phyloP scores from a whole-genome alignment of 2,797 vertebrate genomes.

The Petrocephalus schoutedeni region DNA sequence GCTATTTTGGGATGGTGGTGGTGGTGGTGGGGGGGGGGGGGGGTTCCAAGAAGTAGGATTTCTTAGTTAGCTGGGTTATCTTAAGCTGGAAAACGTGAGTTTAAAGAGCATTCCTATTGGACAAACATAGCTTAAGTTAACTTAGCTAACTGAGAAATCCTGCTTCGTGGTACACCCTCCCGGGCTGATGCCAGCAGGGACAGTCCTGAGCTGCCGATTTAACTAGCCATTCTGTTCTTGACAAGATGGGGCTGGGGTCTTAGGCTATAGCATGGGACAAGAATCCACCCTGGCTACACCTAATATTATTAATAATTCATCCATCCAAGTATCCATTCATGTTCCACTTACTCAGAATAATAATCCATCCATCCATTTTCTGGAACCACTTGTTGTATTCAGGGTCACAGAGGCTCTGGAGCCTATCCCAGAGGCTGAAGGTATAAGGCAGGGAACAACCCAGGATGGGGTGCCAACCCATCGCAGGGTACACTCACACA shows the following conservation, averaged over 20 bases:
- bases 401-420: too few species aligned
- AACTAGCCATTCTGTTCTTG: background rate
- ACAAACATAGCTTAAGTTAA: background rate
- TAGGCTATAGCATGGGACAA: background rate
- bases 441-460: too few species aligned
- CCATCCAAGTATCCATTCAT: background rate
- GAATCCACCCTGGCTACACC: background rate
- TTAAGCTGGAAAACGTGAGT: background rate
- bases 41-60: background rate
- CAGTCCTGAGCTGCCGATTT: background rate
- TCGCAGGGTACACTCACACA: too few species aligned
- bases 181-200: background rate
- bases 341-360: background rate
- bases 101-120: background rate
- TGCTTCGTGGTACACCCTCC: background rate
- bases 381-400: too few species aligned
- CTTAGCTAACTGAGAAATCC: background rate
- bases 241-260: background rate
- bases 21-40: too few species aligned
- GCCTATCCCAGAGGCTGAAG: too few species aligned
- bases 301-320: background rate
- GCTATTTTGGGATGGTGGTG: too few species aligned
- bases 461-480: too few species aligned
- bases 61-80: background rate
- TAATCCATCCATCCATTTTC: background rate